Conservation (phyloP, 2,888 invertebrate species). For the Melolontha melolontha region DNA sequence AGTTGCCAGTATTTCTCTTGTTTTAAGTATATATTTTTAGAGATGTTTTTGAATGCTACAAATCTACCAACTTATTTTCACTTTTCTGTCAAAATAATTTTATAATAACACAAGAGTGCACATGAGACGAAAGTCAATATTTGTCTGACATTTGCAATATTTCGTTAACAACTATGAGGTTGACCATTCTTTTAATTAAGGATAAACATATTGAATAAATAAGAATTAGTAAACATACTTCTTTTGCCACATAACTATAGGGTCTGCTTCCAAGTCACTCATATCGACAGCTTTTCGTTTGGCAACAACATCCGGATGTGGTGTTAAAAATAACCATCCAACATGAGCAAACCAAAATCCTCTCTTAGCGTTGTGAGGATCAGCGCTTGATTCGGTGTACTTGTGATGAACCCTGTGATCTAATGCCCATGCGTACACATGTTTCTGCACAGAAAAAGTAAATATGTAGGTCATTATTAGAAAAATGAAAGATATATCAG, state of each 20-base stretch:
- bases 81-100: no score
- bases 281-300: conserved; percentile 77
- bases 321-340: conserved; percentile 89
- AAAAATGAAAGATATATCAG: not conserved
- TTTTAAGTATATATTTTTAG: no score
- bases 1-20: no score
- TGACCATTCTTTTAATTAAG: no score
- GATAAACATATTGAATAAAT: no score
- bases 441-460: conserved; percentile 69
- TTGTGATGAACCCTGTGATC: conserved; percentile 92
- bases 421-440: conserved; percentile 87
- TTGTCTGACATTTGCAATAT: no score
- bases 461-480: not conserved
- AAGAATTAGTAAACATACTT: conserved; percentile 62
- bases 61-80: no score
- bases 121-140: no score
- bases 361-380: conserved; percentile 84
- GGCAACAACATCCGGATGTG: conserved; percentile 82
- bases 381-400: conserved; percentile 87
- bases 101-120: no score
- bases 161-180: no score
- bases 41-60: no score
- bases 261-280: conserved; percentile 78
- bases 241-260: conserved; percentile 82
- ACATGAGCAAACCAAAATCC: conserved; percentile 88